Percentiles rank a stretch among this genome's conserved stretches.
These are phyloP conservation scores for Hippocampus kuda DNA, from an alignment of 2,797 vertebrate species.

Conservation along the genomic window DNA sequence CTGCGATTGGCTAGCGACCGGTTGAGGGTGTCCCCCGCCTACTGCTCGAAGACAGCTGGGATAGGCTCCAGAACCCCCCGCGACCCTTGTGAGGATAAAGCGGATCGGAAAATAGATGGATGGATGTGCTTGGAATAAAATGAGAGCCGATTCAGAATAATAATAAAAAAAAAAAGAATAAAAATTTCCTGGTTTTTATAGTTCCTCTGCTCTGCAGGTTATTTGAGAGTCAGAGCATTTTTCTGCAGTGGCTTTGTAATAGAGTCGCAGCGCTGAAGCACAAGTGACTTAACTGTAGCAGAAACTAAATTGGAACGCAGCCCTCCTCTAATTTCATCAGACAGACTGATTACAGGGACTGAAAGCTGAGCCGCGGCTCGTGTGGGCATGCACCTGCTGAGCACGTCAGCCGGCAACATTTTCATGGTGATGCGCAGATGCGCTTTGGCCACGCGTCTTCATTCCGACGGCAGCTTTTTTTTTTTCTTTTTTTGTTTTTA, in stretches of 20 bases:
- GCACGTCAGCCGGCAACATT: slow-evolving; percentile 22
- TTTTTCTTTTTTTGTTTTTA: neutral
- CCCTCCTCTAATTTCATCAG: slow-evolving; percentile 12
- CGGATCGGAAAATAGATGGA: too few species aligned
- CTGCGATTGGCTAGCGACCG: too few species aligned
- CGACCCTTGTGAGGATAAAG: too few species aligned
- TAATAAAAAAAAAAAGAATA: too few species aligned
- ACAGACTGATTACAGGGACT: slow-evolving; percentile 21
- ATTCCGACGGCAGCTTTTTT: slow-evolving; percentile 15
- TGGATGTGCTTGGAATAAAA: too few species aligned
- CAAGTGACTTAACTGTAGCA: neutral
- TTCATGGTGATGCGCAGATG: slow-evolving; percentile 23
- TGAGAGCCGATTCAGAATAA: too few species aligned
- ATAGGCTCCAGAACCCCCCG: too few species aligned
- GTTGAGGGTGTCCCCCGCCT: too few species aligned
- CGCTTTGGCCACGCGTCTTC: slow-evolving; percentile 28
- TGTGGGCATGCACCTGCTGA: slow-evolving; percentile 21
- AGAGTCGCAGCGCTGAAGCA: neutral
- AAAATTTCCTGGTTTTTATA: neutral
- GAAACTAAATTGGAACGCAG: slow-evolving; percentile 1
- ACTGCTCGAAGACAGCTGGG: too few species aligned
- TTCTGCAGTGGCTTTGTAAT: too few species aligned
- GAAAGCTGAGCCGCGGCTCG: slow-evolving; percentile 20
- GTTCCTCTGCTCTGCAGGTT: neutral
- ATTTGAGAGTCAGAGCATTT: neutral